phyloP scores from a whole-genome alignment of 2,888 invertebrate species.

The Ectemnius lituratus region DNA sequence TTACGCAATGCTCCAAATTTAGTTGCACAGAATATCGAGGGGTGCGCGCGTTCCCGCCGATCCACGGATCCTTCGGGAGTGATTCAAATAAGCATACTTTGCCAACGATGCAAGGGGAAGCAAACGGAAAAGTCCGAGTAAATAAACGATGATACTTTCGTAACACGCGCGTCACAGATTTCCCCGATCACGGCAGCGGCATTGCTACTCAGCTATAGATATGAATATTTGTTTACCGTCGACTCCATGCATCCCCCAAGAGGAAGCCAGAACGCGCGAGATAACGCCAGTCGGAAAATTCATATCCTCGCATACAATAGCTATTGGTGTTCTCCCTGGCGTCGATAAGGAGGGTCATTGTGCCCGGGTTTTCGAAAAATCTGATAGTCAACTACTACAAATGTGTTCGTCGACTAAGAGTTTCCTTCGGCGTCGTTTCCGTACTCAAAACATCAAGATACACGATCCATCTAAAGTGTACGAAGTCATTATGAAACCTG shows the following conservation, averaged over 20 bases:
- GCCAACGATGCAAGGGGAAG: not conserved
- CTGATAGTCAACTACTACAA: not conserved
- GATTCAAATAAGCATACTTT: conserved; percentile 20
- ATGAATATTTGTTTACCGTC: conserved; percentile 63
- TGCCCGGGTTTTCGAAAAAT: conserved; percentile 17
- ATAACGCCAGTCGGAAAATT: conserved; percentile 48
- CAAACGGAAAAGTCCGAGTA: conserved; percentile 16
- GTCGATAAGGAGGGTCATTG: conserved; percentile 23
- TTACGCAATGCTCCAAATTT: no score
- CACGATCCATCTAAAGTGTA: no score
- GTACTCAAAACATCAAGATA: no score
- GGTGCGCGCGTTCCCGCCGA: no score
- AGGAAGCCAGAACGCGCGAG: conserved; percentile 27
- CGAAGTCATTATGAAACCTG: no score
- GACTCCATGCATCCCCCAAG: conserved; percentile 47
- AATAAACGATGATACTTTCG: conserved; percentile 42
- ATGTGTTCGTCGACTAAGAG: no score
- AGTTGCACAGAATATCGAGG: no score
- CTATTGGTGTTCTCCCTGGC: conserved; percentile 19
- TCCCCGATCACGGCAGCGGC: not conserved
- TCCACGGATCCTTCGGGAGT: no score
- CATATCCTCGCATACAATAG: conserved; percentile 8
- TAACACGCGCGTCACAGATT: conserved; percentile 25
- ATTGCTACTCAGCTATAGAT: conserved; percentile 25
- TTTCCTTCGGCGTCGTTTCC: no score